A percentile compares a stretch with the other conserved stretches of the same genome.
Evolutionary conservation across 2,113 vertebrate genomes (phyloP).

Genomic region (Paramisgurnus dabryanus): DNA sequence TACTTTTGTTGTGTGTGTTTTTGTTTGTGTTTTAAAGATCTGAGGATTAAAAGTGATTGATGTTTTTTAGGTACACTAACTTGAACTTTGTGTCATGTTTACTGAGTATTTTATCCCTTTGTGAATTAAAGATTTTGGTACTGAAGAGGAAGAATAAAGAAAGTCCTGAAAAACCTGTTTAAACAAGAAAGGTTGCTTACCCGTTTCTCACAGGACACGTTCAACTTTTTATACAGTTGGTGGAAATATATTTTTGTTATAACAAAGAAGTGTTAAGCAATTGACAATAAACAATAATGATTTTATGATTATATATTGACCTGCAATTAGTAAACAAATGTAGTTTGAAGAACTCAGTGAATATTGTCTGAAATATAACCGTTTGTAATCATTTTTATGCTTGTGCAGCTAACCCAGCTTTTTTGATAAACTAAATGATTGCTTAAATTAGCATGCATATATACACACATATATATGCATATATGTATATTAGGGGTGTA

Average conservation of each 20-base stretch:
- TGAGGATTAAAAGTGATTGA: slow-evolving; percentile 44
- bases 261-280: not conserved
- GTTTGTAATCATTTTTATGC: not conserved
- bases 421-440: too few relatives aligned
- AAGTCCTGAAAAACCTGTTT: slow-evolving; percentile 55
- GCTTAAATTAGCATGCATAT: too few relatives aligned
- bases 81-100: slow-evolving; percentile 64
- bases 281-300: not conserved
- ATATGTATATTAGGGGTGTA: too few relatives aligned
- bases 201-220: slow-evolving; percentile 51
- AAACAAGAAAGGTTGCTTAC: slow-evolving; percentile 48
- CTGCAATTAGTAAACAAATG: not conserved
- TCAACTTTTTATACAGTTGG: slow-evolving; percentile 4
- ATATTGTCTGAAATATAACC: not conserved
- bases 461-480: too few relatives aligned
- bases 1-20: slow-evolving; percentile 46
- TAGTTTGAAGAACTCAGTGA: not conserved
- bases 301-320: not conserved
- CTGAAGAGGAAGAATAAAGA: slow-evolving; percentile 56
- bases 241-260: not conserved
- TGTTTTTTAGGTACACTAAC: slow-evolving; percentile 24
- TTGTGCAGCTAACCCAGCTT: not conserved
- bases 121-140: slow-evolving; percentile 50
- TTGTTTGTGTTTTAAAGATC: slow-evolving; percentile 53
- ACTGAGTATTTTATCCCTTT: slow-evolving; percentile 41